phyloP scores from a whole-genome alignment of 92 coral and sea anemone species.

The Paramuricea clavata region DNA sequence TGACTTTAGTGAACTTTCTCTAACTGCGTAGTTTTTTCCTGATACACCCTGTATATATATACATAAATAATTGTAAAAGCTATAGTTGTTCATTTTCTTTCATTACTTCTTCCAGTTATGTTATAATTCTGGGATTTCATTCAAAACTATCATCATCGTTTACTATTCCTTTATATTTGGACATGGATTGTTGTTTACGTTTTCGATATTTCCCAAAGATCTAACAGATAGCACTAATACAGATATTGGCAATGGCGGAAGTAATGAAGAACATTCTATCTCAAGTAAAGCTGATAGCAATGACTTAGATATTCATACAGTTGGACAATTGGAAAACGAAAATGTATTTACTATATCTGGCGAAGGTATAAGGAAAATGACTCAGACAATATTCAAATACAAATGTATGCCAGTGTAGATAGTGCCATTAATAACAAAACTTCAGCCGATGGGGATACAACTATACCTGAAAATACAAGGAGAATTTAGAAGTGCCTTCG shows the following conservation, averaged over 20 bases:
- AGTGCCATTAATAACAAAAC: too few species aligned
- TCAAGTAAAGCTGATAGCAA: too few species aligned
- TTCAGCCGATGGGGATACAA: too few species aligned
- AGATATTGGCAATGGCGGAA: not conserved
- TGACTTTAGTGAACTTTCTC: too few species aligned
- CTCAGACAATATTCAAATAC: not conserved
- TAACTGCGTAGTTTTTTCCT: too few species aligned
- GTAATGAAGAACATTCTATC: not conserved
- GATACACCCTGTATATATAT: too few species aligned
- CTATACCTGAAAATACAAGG: too few species aligned
- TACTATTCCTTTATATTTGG: constrained; percentile 9
- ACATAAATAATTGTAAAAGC: too few species aligned
- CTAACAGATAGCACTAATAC: not conserved
- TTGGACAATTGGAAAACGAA: not conserved
- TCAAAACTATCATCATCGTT: not conserved
- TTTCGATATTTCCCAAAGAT: constrained; percentile 7
- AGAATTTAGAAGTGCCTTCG: too few species aligned
- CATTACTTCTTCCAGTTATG: not conserved
- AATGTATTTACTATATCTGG: not conserved
- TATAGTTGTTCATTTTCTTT: not conserved
- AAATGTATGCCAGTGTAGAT: too few species aligned
- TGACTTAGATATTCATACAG: not conserved
- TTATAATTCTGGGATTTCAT: not conserved
- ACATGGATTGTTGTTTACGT: not conserved
- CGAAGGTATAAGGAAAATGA: not conserved